Percentiles rank a stretch among this genome's conserved stretches.
Evolutionary conservation across 2,113 vertebrate species (phyloP).

Genomic region (Pleuronectes platessa): DNA sequence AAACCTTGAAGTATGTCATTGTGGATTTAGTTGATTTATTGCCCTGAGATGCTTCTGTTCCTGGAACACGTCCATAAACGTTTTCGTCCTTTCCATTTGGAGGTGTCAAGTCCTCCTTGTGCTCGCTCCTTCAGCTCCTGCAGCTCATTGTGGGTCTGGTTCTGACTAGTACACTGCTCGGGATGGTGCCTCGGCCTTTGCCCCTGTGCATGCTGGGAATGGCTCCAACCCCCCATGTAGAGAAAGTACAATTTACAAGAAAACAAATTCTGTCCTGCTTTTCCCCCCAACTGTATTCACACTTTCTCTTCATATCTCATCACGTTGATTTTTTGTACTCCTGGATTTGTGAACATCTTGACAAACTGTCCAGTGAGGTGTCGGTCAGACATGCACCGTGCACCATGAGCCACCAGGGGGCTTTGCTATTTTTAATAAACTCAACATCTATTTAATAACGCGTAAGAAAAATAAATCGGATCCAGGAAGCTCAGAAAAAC

Average conservation of each 20-base stretch:
- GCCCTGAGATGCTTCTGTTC: too few relatives aligned
- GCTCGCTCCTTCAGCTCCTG: not conserved
- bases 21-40: too few relatives aligned
- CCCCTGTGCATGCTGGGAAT: slow-evolving; percentile 1
- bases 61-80: not conserved
- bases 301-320: too few relatives aligned
- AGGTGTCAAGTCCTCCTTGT: too few relatives aligned
- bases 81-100: too few relatives aligned
- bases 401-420: not conserved
- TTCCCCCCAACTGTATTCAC: too few relatives aligned
- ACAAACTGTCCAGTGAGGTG: too few relatives aligned
- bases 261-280: not conserved
- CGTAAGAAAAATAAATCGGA: not conserved
- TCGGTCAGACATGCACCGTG: not conserved
- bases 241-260: not conserved
- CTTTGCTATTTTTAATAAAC: not conserved
- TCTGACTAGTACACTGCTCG: not conserved
- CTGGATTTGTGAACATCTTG: too few relatives aligned
- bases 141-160: not conserved
- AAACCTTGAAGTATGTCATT: too few relatives aligned
- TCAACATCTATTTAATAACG: not conserved
- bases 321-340: too few relatives aligned
- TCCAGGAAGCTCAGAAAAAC: not conserved
- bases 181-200: not conserved
- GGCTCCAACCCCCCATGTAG: not conserved